Evolutionary conservation across 2,113 vertebrate genomes (phyloP).

Genomic region (Charadrius vociferus): DNA sequence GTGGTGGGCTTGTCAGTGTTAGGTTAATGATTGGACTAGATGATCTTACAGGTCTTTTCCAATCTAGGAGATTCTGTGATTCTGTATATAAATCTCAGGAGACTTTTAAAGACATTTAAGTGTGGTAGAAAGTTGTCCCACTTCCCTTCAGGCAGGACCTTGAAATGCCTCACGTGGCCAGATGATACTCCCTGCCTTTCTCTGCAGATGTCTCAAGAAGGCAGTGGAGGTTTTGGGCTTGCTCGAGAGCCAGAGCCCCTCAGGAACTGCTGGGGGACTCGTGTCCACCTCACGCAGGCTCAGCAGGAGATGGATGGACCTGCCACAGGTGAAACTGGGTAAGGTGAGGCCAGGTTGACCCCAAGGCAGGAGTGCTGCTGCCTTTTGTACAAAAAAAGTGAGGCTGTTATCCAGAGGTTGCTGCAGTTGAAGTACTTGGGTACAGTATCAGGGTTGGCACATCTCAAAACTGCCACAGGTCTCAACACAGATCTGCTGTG

Average conservation of each 20-base stretch:
- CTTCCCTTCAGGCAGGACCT: background rate
- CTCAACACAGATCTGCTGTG: background rate
- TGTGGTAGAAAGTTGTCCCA: fast-evolving
- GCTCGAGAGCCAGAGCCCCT: background rate
- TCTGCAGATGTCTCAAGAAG: background rate
- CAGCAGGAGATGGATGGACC: background rate
- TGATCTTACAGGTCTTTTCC: too few relatives aligned
- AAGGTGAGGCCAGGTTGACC: background rate
- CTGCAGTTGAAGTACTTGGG: background rate
- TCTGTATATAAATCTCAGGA: background rate
- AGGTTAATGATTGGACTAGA: too few relatives aligned
- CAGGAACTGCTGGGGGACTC: fast-evolving
- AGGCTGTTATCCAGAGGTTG: background rate
- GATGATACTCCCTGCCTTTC: background rate
- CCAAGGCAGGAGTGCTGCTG: background rate
- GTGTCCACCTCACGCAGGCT: background rate
- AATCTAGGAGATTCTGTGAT: too few relatives aligned
- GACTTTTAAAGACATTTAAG: background rate
- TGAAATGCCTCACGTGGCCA: background rate
- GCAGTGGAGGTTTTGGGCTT: background rate
- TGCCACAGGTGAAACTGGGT: fast-evolving
- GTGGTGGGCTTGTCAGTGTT: too few relatives aligned
- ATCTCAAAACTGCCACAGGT: background rate
- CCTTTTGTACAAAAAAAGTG: background rate
- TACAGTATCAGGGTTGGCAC: background rate